Base-by-base conservation (phyloP, 2,113 vertebrate genomes). In the Martes martes region DNA sequence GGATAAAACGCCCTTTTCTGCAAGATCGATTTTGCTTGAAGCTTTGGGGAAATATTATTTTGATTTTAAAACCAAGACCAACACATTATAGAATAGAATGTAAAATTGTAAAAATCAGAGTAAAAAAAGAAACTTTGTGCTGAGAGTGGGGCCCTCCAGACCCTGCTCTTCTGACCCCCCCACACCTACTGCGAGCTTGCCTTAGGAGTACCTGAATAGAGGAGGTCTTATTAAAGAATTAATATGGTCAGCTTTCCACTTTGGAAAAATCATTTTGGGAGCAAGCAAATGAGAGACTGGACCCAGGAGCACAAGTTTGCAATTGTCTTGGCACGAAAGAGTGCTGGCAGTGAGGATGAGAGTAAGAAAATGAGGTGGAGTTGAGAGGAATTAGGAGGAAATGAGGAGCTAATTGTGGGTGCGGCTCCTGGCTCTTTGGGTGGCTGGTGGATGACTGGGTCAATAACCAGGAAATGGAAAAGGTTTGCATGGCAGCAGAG, bases 61-160 rank as follows among this genome's bases (percentile, higher is more conserved):
- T 88, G 39, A 61, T 85, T 97, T 96, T 26, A 71, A 94, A 97
- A 86, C 45, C 67, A 61, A 95, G 76, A 24, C 47, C 23, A 26
- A 67, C 52, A 24, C 13, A 76, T 39, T 59, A 45, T 61, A 85
- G 83, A 89, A 7, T 19, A 89, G 19, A 89, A 92, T 47, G n/a
- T 73, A 90, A 84, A 93, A 73, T 18, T 52, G 55, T 33, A 81
- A 96, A 59, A 92, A 59, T 78, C 24, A 21, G 42, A 63, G 69
- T 39, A 65, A 86, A 89, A 93, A 93, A 57, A 89, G 69, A 71
- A 97, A 92, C 33, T 74, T 89, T 19, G 10, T 45, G 7, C 14
- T 52, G 14, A 36, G 24, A 65, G 24, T 80, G 81, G 47, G 7
- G 33, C 55, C 7, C 95, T 87, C 59, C 65, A 10, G 28, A 47